phyloP scores from a whole-genome alignment of 2,888 invertebrate species.

The Germaria angustata region DNA sequence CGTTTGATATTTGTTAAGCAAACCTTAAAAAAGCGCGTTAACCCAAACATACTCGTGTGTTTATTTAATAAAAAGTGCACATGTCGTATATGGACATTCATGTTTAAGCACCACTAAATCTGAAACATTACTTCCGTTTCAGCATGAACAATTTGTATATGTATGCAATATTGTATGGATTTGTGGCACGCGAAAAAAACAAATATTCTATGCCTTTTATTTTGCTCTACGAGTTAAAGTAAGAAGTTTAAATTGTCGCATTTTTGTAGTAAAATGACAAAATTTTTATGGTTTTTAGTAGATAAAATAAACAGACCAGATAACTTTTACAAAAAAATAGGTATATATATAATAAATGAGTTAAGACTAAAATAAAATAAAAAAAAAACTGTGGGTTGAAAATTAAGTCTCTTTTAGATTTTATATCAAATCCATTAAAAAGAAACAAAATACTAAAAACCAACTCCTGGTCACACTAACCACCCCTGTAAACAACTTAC shows the following conservation, averaged over 20 bases:
- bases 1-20: constrained; percentile 50
- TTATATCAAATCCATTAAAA: no score
- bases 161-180: constrained; percentile 40
- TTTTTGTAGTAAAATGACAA: constrained; percentile 26
- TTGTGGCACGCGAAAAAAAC: constrained; percentile 13
- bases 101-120: constrained; percentile 4
- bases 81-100: not conserved
- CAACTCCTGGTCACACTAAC: constrained; percentile 9
- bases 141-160: constrained; percentile 29
- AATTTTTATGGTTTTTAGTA: not conserved
- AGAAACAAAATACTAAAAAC: no score
- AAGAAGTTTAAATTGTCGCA: constrained; percentile 54
- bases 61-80: not conserved
- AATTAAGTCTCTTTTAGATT: no score
- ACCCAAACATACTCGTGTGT: not conserved
- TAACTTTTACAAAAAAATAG: not conserved
- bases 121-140: constrained; percentile 58
- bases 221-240: not conserved
- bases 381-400: no score
- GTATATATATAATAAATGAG: no score
- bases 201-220: constrained; percentile 13
- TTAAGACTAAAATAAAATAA: no score
- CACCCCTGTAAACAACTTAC: not conserved
- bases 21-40: constrained; percentile 46
- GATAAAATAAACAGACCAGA: not conserved